Evolutionary conservation across 2,113 vertebrate species (phyloP).

Genomic region (Ahaetulla prasina): DNA sequence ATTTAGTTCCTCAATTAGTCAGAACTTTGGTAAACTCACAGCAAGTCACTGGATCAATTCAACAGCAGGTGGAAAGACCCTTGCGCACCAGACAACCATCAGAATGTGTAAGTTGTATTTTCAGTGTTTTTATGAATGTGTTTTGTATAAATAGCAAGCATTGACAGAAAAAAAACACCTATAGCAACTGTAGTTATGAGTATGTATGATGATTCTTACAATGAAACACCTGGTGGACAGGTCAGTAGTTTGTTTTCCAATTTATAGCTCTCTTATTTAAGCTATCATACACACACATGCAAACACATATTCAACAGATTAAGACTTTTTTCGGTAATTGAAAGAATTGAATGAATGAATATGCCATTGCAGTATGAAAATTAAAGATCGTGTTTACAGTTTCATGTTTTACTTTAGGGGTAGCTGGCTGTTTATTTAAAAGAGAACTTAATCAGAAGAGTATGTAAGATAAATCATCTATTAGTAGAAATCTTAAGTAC

Average conservation of each 20-base stretch:
- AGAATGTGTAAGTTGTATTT: conserved; percentile 86
- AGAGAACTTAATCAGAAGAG: background rate
- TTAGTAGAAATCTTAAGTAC: background rate
- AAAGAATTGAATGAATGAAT: conserved; percentile 1
- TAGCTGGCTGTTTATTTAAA: background rate
- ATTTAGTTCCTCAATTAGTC: conserved; percentile 83
- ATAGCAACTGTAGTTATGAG: background rate
- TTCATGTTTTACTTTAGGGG: background rate
- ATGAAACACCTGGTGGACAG: background rate
- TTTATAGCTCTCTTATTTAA: background rate
- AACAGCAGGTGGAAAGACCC: conserved; percentile 73
- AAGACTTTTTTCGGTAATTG: background rate
- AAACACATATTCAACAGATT: background rate
- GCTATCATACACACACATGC: background rate
- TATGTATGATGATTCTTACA: background rate
- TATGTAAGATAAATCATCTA: background rate
- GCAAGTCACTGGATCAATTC: conserved; percentile 78
- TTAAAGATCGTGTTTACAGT: conserved; percentile 13
- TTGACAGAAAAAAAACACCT: background rate
- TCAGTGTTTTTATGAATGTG: conserved; percentile 1
- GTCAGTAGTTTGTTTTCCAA: background rate
- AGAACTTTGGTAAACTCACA: conserved; percentile 82
- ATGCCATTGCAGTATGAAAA: background rate
- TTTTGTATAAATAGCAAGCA: background rate
- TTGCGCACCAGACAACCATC: conserved; percentile 83